Base-by-base conservation (phyloP, 2,113 vertebrate genomes). In the Corapipo altera region DNA sequence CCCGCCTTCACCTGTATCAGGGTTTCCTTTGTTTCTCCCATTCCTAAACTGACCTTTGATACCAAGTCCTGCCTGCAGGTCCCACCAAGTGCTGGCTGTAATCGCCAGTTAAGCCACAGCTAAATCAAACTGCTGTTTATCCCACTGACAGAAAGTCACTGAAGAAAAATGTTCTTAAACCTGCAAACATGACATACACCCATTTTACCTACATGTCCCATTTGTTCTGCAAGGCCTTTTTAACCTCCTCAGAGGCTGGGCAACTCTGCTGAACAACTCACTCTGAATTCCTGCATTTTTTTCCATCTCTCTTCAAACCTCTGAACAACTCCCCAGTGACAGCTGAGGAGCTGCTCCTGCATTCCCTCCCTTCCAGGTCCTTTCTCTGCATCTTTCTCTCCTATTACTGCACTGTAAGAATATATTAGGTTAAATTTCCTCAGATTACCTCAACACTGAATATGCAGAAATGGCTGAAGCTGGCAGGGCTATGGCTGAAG, bases 1-100 rank as follows among this genome's bases (percentile, higher is more conserved):
- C 55, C 55, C 1, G 0, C 43, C 77, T 67, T 49, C 71, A 43
- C 57, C 82, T 62, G 28, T 19, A 2, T 4, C 6, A 0, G 57
- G 6, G 8, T 24, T 72, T 49, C 37, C 71, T 74, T 72, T 22
- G 21, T 28, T 75, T 72, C 44, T 61, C 33, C 51, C 39, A 1
- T 16, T 85, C 82, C 79, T 33, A 16, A 75, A 30, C 1, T 37
- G 51, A 70, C 49, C 75, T 92, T 83, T 66, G 83, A 11, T 55
- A 66, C 69, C 72, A 43, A 37, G 24, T 83, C 30, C 71, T 70
- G 61, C 39, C 80, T n/a, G 61, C 84, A n/a, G 35, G 59, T 67
- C 78, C 71, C 59, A 61, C 64, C 8, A 5, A 22, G 27, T 6
- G 66, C 76, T 49, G 69, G 33, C 64, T 73, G 55, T 57, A n/a